Evolutionary conservation across 2,888 invertebrate genomes (phyloP), one percentile per base, ranked within the genome.

Genomic region (Pyrrhosoma nymphula): DNA sequence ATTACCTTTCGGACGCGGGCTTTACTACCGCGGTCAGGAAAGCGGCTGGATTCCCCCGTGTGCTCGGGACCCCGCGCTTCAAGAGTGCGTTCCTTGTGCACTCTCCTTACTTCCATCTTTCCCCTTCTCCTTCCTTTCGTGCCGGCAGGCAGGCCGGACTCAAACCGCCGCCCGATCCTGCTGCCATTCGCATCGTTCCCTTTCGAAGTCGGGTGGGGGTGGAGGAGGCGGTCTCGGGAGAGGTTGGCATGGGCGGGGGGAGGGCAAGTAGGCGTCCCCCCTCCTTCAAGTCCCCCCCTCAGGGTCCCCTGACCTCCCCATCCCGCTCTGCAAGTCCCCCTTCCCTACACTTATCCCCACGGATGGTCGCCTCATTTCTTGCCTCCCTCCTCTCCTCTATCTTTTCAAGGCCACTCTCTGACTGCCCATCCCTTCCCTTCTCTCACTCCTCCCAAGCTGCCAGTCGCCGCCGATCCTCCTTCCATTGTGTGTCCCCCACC

Each of bases 401-500:
- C 75, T 16, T 26, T 30, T 82, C 82, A 82, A 82, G 82, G 82
- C 82, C 82, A 82, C 35, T 82, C 82, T 14, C 82, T 20, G 47
- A 69, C 69, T 69, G 69, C 26, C 69, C 69, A 69, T 26, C 69
- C 69, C 69, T 69, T 69, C 69, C n/a, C 20, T 69, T 69, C 12
- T 8, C 47, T 47, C 8, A 2, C 47, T 47, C 47, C 69, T 69
- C 23, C 69, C 26, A n/a, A 69, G 69, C 69, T 12, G 23, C 69
- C 69, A 69, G 69, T 69, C 69, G 69, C n/a, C 69, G n/a, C 69
- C 14, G 82, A 35, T 35, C 35, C 35, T 82, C 69, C 69, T n/a
- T n/a, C 69, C 69, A 69, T 69, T 69, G 69, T 69, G 69, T 69
- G 20, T n/a, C 69, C n/a, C n/a, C n/a, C 69, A n/a, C n/a, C n/a